Percentiles rank a stretch among this genome's conserved stretches.
Conservation (phyloP, 1,140 invertebrate species). For the Pemphigus obesinymphae region DNA sequence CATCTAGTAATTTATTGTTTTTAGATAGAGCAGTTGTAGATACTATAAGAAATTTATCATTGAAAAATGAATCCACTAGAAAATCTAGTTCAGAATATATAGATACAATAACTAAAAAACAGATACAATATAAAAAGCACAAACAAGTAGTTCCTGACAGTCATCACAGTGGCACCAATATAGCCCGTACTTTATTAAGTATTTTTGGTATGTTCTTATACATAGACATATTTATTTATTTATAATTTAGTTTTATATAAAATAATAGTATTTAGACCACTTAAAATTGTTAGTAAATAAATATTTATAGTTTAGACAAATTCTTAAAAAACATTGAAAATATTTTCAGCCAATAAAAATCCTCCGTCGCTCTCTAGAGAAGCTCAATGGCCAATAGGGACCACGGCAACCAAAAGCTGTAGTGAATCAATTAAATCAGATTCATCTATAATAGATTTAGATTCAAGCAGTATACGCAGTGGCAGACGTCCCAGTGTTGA, state of each 20-base stretch:
- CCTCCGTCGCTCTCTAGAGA: neutral
- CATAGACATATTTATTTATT: neutral
- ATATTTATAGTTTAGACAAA: no score
- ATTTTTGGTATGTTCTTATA: constrained; percentile 41
- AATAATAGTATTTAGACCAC: neutral
- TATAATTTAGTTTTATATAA: neutral
- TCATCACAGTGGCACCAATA: constrained; percentile 35
- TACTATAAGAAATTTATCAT: constrained; percentile 28
- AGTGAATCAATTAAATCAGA: constrained; percentile 36
- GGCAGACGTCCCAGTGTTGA: constrained; percentile 73
- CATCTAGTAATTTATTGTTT: neutral
- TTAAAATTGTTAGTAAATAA: neutral
- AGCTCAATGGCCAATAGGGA: constrained; percentile 27
- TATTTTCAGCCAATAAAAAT: constrained; percentile 36
- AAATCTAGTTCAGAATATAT: constrained; percentile 30
- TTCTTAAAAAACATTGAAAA: neutral
- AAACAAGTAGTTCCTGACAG: constrained; percentile 19
- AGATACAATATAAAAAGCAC: constrained; percentile 7
- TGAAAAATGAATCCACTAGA: neutral
- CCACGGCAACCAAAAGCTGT: constrained; percentile 21
- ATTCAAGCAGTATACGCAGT: constrained; percentile 66
- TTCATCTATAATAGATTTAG: constrained; percentile 49
- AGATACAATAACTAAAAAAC: constrained; percentile 29
- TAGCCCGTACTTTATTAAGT: constrained; percentile 43
- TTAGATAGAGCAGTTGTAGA: constrained; percentile 33